Evolutionary conservation across 2,113 vertebrate species (phyloP).

Genomic region (Leptobrachium leishanense): DNA sequence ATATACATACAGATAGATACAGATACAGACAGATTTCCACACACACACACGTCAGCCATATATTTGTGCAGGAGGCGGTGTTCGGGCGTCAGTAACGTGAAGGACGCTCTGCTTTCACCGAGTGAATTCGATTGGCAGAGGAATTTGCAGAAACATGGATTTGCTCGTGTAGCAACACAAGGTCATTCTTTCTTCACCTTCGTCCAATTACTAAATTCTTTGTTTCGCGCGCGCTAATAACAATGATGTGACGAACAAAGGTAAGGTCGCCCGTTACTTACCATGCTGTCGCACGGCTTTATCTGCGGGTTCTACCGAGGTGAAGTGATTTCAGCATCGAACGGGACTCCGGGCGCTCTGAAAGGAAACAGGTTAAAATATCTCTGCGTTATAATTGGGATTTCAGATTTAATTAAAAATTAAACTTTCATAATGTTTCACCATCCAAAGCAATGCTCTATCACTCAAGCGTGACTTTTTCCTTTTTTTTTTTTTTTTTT

Average conservation of each 20-base stretch:
- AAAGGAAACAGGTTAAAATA: conserved; percentile 87
- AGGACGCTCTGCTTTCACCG: background rate
- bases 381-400: conserved; percentile 86
- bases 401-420: conserved; percentile 89
- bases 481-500: conserved; percentile 57
- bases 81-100: too few species aligned
- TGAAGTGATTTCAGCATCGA: conserved; percentile 79
- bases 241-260: conserved; percentile 63
- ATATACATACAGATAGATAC: too few species aligned
- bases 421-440: conserved; percentile 88
- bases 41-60: too few species aligned
- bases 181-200: conserved; percentile 62
- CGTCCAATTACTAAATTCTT: conserved; percentile 62
- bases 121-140: background rate
- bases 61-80: too few species aligned
- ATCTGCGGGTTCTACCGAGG: conserved; percentile 78
- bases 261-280: conserved; percentile 71
- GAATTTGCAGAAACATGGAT: conserved; percentile 28
- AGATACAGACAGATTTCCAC: too few species aligned
- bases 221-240: conserved; percentile 58
- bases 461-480: conserved; percentile 78
- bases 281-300: conserved; percentile 68
- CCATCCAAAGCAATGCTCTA: conserved; percentile 84
- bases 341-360: conserved; percentile 82
- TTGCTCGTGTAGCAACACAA: conserved; percentile 55